Evolutionary conservation across 92 coral and sea anemone species (phyloP).

Genomic region (Zoanthus solanderi): DNA sequence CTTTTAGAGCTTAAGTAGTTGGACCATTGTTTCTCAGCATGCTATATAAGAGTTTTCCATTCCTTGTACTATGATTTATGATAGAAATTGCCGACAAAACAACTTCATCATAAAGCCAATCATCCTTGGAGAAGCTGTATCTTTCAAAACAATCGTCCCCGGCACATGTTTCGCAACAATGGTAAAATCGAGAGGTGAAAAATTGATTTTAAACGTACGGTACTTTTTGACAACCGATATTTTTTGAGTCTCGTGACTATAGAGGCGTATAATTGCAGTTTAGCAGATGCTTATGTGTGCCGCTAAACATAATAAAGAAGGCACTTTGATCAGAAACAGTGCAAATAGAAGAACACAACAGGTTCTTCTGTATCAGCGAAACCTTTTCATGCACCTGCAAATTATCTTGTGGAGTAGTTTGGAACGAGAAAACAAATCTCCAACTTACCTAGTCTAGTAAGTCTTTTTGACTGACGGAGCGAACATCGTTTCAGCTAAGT

Average conservation of each 20-base stretch:
- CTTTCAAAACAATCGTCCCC: constrained; percentile 5
- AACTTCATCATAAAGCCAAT: neutral
- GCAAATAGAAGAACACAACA: neutral
- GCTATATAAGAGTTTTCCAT: neutral
- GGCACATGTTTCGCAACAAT: neutral
- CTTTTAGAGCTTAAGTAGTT: neutral
- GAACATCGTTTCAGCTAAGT: no score
- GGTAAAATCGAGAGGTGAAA: neutral
- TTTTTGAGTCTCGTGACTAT: constrained; percentile 14
- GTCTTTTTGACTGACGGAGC: no score
- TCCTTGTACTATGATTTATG: constrained; percentile 20
- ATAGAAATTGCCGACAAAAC: constrained; percentile 26
- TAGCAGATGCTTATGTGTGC: neutral
- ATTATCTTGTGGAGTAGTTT: neutral
- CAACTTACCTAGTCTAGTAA: no score
- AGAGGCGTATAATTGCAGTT: neutral
- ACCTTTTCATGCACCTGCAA: neutral
- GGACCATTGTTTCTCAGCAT: constrained; percentile 17
- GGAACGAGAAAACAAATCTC: neutral
- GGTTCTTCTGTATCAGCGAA: neutral
- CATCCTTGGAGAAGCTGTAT: constrained; percentile 28
- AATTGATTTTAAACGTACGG: neutral
- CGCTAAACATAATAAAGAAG: constrained; percentile 28
- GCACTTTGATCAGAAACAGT: neutral
- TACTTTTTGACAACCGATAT: neutral